A percentile compares a stretch with the other conserved stretches of the same genome.
These are phyloP conservation scores for Charaxes varanes DNA, from an alignment of 1,140 invertebrate species.

Conservation along the genomic window DNA sequence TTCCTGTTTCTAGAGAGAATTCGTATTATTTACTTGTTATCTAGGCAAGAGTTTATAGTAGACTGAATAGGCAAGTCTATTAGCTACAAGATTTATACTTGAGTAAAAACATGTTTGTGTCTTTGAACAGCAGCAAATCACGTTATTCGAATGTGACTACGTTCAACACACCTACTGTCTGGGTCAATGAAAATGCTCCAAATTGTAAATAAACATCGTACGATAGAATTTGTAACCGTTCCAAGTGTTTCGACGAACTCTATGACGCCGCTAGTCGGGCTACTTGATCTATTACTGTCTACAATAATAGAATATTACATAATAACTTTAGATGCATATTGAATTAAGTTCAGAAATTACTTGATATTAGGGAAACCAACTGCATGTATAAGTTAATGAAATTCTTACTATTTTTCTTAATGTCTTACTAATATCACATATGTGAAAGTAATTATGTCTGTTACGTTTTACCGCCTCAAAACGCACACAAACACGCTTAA, in stretches of 20 bases:
- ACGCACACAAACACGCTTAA: too few relatives aligned
- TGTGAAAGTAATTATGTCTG: too few relatives aligned
- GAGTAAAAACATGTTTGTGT: conserved; percentile 54
- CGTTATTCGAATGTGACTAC: conserved; percentile 21
- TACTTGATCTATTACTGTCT: conserved; percentile 8
- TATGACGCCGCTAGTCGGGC: not conserved
- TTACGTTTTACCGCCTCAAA: too few relatives aligned
- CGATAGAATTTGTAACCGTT: conserved; percentile 44
- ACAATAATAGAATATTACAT: too few relatives aligned
- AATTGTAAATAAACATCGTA: conserved; percentile 62
- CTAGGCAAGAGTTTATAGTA: conserved; percentile 18
- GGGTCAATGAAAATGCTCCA: conserved; percentile 35
- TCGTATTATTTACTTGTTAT: conserved; percentile 12
- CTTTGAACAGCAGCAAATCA: conserved; percentile 17
- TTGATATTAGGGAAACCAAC: too few relatives aligned
- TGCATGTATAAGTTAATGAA: too few relatives aligned
- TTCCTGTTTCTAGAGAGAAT: too few relatives aligned
- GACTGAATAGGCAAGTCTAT: conserved; percentile 23
- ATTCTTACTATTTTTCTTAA: too few relatives aligned
- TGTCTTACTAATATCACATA: too few relatives aligned
- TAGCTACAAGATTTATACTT: conserved; percentile 38
- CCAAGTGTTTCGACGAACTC: conserved; percentile 28
- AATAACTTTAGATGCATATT: too few relatives aligned
- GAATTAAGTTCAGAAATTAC: too few relatives aligned
- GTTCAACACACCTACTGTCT: conserved; percentile 46